phyloP scores from a whole-genome alignment of 2,113 vertebrate species.

The Chrysemys picta region DNA sequence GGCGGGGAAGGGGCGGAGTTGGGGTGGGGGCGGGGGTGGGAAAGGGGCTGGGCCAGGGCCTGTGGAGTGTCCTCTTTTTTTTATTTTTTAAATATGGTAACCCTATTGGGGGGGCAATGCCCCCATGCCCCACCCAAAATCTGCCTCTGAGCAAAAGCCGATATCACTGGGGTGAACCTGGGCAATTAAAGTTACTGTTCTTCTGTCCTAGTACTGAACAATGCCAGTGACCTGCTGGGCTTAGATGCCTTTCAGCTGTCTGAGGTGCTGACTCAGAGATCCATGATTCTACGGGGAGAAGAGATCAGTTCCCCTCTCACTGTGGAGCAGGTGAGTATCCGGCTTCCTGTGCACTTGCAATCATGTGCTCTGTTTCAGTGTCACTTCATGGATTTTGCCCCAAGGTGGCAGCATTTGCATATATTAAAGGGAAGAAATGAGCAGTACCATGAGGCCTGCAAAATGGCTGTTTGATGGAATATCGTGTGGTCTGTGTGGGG shows the following conservation, averaged over 20 bases:
- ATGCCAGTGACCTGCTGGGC: conserved; percentile 90
- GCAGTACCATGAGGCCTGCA: too few relatives aligned
- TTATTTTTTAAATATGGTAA: too few relatives aligned
- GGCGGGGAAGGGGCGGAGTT: too few relatives aligned
- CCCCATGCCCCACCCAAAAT: too few relatives aligned
- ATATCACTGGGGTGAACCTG: neutral
- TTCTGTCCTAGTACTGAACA: conserved; percentile 82
- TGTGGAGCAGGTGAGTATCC: conserved; percentile 87
- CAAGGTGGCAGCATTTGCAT: neutral
- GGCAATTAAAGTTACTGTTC: neutral
- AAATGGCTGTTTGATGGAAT: neutral
- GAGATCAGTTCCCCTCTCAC: conserved; percentile 95
- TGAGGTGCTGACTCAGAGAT: conserved; percentile 92
- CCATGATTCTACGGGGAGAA: conserved; percentile 93
- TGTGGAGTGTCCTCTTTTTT: too few relatives aligned
- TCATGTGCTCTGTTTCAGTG: neutral
- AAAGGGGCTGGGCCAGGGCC: too few relatives aligned
- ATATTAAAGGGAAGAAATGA: neutral
- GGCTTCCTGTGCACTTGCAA: neutral
- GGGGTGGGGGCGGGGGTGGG: too few relatives aligned
- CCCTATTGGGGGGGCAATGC: too few relatives aligned
- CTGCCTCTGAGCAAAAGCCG: neutral
- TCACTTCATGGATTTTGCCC: neutral
- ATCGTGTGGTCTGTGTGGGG: neutral
- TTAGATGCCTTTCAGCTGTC: conserved; percentile 91